Evolutionary conservation across 2,797 vertebrate genomes (phyloP), one percentile per base, ranked within the genome.

Genomic region (Macroramphosus scolopax): DNA sequence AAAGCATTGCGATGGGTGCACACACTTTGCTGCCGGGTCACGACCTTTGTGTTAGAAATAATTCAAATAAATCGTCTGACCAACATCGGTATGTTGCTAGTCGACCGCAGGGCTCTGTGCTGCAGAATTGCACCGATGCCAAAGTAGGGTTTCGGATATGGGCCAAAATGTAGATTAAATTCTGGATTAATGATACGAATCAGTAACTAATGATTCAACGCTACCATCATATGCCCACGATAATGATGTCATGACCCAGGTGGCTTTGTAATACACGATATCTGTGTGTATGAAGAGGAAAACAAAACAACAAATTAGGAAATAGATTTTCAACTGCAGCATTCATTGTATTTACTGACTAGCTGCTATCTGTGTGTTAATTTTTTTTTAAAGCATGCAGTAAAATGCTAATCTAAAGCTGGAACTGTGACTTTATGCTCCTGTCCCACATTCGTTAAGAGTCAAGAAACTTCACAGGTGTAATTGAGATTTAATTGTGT

Each of bases 31-130:
- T 17, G 10, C 30, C 5, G 42, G 30, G 49, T 54, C 69, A 26
- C 41, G 50, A 75, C 70, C 53, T 55, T 18, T 13, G 18, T 34
- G 43, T 51, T 45, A 61, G 61, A 67, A 66, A 52, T 48, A 56
- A 53, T 37, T 33, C 17, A 63, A 63, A 46, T 13, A 26, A 38
- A 54, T 61, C 26, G 15, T 33, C 31, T 55, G 66, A 68, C 35
- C 16, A 17, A 26, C 17, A 7, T 32, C 11, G 10, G 51, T 28
- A 33, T 16, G 37, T n/a, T 30, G 34, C 25, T 33, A 48, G 41
- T 51, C 15, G 26, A 52, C 44, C 17, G 17, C 39, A 22, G 28
- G 28, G n/a, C n/a, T 2, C 5, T 29, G 38, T 30, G 38, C 39
- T 39, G 42, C 3, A 9, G 29, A 17, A 16, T 5, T 16, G 6